phyloP scores from a whole-genome alignment of 2,797 vertebrate genomes.

The Xyrichtys novacula region DNA sequence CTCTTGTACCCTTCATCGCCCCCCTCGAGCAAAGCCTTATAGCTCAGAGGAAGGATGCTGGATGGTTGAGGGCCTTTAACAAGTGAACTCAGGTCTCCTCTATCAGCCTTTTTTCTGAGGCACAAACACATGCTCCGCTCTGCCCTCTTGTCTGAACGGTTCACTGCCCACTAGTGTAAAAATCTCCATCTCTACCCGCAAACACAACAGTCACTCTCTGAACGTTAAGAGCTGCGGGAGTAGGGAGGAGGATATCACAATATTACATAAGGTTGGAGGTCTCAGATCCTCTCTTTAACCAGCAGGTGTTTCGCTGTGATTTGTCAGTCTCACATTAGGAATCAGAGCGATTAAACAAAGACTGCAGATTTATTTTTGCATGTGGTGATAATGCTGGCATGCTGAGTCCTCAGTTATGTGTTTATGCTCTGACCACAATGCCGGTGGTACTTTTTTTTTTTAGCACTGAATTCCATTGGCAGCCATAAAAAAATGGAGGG shows the following conservation, averaged over 20 bases:
- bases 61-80: conserved; percentile 57
- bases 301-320: conserved; percentile 55
- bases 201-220: conserved; percentile 28
- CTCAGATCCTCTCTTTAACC: not conserved
- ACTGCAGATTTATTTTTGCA: conserved; percentile 49
- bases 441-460: conserved; percentile 70
- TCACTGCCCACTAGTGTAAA: conserved; percentile 57
- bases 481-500: conserved; percentile 61
- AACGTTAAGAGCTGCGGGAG: conserved; percentile 30
- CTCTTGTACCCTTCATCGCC: conserved; percentile 31
- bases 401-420: conserved; percentile 69
- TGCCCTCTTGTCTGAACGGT: conserved; percentile 51
- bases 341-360: conserved; percentile 35
- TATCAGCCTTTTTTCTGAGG: conserved; percentile 41
- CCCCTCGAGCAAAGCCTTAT: conserved; percentile 52
- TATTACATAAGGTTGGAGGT: conserved; percentile 41
- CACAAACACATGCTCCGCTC: conserved; percentile 67
- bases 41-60: conserved; percentile 57
- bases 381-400: conserved; percentile 70
- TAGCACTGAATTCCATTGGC: conserved; percentile 74
- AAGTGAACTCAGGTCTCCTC: conserved; percentile 49
- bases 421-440: conserved; percentile 74
- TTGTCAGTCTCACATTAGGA: conserved; percentile 18
- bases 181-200: conserved; percentile 40
- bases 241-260: conserved; percentile 10